Conservation (phyloP, 1,140 invertebrate species). For the Cydia strobilella region DNA sequence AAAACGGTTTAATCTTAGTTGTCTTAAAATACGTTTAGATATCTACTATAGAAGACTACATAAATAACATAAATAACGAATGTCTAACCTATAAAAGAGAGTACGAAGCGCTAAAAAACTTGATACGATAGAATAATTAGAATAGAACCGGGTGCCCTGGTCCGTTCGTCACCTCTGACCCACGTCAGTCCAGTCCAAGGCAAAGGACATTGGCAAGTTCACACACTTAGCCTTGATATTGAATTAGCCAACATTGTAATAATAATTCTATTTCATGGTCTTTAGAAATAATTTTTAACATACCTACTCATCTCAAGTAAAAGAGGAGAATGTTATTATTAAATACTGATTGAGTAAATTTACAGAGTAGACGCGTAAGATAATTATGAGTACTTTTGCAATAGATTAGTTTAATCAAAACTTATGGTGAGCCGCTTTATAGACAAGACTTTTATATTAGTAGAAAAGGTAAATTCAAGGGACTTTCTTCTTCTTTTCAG, state of each 20-base stretch:
- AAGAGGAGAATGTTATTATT: background rate
- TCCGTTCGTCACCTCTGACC: conserved; percentile 77
- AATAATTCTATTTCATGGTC: background rate
- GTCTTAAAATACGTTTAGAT: background rate
- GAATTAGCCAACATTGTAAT: conserved; percentile 33
- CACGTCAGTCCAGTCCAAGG: conserved; percentile 64
- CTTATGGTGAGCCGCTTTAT: no score
- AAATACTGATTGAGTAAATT: background rate
- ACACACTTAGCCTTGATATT: conserved; percentile 54
- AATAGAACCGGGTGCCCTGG: conserved; percentile 53
- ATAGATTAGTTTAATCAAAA: no score
- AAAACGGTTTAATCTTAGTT: no score
- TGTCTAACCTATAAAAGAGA: background rate
- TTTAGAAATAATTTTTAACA: background rate
- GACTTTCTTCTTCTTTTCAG: no score
- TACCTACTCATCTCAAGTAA: background rate
- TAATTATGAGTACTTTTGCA: no score
- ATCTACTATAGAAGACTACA: background rate
- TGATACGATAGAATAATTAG: conserved; percentile 33
- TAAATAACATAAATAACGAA: background rate
- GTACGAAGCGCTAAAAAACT: conserved; percentile 17
- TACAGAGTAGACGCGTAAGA: background rate
- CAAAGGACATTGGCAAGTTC: conserved; percentile 48
- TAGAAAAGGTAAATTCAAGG: no score
- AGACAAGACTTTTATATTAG: no score